These are phyloP conservation scores for Alauda arvensis DNA, from an alignment of 2,797 vertebrate species.

Conservation along the genomic window DNA sequence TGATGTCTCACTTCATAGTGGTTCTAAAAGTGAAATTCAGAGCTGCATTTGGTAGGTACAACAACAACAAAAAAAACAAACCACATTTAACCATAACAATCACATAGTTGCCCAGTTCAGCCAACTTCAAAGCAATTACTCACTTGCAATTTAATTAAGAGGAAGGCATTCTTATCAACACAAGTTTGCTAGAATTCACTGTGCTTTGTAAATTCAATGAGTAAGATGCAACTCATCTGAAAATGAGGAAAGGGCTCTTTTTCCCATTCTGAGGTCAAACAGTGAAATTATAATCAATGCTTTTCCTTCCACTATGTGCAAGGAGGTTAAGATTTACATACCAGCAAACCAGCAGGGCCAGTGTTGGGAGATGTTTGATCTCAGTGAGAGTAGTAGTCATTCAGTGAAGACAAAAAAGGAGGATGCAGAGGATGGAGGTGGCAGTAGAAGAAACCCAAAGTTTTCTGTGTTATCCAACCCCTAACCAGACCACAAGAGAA, in stretches of 20 bases:
- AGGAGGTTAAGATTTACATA: slow-evolving; percentile 73
- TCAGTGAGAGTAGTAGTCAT: slow-evolving; percentile 71
- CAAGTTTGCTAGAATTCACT: slow-evolving; percentile 35
- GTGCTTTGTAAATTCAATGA: slow-evolving; percentile 23
- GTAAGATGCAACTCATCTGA: background rate
- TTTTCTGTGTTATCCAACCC: slow-evolving; percentile 76
- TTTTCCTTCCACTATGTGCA: slow-evolving; percentile 69
- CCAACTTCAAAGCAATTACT: slow-evolving; percentile 38
- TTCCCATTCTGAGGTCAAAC: slow-evolving; percentile 32
- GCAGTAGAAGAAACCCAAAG: slow-evolving; percentile 73
- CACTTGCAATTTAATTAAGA: slow-evolving; percentile 24
- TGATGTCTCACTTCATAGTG: background rate
- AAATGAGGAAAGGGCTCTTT: slow-evolving; percentile 41
- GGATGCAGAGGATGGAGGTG: slow-evolving; percentile 76
- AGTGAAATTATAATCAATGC: slow-evolving; percentile 36
- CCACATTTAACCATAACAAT: background rate
- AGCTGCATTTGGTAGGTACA: background rate
- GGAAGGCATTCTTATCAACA: slow-evolving; percentile 25
- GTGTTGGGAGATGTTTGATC: slow-evolving; percentile 74
- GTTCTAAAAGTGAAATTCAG: slow-evolving; percentile 23
- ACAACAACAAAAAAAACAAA: background rate
- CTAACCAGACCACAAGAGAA: slow-evolving; percentile 77
- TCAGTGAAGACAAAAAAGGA: slow-evolving; percentile 78
- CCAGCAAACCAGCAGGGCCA: slow-evolving; percentile 74
- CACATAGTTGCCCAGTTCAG: background rate